Evolutionary conservation across 2,888 invertebrate genomes (phyloP), one percentile per base, ranked within the genome.

Genomic region (Chrysolina oricalcia): DNA sequence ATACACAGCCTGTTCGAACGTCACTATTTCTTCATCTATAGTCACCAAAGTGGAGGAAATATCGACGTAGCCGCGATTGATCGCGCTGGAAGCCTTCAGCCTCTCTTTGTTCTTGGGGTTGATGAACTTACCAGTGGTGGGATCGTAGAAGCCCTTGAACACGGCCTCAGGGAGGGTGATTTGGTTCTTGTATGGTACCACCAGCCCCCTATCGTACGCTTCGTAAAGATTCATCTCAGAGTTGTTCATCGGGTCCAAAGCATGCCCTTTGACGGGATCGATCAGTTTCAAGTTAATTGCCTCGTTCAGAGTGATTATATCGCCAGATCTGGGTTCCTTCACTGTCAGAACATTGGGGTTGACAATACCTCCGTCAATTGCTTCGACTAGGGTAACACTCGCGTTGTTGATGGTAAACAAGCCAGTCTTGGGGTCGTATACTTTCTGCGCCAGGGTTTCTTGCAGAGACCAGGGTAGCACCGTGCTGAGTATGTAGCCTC

Each of bases 81-180:
- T 94, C 71, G 97, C 97, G 83, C 94, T 93, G 88, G 96, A 94
- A 69, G 96, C 94, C 80, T 94, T 93, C 77, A 97, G 89, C 86
- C 94, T 93, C 87, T 95, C 95, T 82, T 93, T 93, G n/a, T 93
- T 94, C 83, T 93, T 91, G 2, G 95, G 94, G 86, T 95, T 94
- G 48, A 93, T 93, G 85, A 96, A 95, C 85, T 94, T 93, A 64
- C 97, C 97, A 46, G 94, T 93, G 83, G 93, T 92, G 0, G 95
- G 94, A 90, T 98, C 96, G 85, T 97, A 97, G 78, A 95, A 92
- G n/a, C 97, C 97, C 89, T 95, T 94, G 84, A 95, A 95, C n/a
- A 97, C 94, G 1, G 97, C 97, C 89, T 97, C 96, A 0, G 96
- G 95, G 40, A 97, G 90, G 76, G 95, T 95, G 79, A 96, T 93